phyloP scores from a whole-genome alignment of 2,113 vertebrate species.

The Syngnathus typhle region DNA sequence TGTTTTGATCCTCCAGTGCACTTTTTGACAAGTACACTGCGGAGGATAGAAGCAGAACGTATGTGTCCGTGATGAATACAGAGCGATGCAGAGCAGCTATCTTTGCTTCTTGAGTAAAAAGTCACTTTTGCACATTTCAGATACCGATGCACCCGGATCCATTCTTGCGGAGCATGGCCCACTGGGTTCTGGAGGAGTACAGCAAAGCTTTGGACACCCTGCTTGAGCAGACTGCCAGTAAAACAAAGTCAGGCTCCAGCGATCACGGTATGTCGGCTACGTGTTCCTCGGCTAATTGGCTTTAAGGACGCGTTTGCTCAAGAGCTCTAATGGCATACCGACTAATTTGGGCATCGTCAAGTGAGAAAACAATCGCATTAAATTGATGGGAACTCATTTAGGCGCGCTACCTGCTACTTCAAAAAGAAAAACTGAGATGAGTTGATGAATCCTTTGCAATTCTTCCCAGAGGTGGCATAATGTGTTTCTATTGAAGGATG shows the following conservation, averaged over 20 bases:
- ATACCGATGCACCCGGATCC: slow-evolving; percentile 77
- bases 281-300: not conserved
- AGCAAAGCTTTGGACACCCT: slow-evolving; percentile 85
- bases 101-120: not conserved
- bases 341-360: not conserved
- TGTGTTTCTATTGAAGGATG: not conserved
- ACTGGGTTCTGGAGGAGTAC: slow-evolving; percentile 95
- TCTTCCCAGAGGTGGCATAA: not conserved
- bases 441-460: not conserved
- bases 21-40: slow-evolving; percentile 1
- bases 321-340: not conserved
- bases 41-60: not conserved
- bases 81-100: not conserved
- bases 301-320: not conserved
- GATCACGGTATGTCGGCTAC: slow-evolving; percentile 28
- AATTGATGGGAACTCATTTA: not conserved
- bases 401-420: not conserved
- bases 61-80: not conserved
- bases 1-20: slow-evolving; percentile 1
- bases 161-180: slow-evolving; percentile 91
- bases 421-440: not conserved
- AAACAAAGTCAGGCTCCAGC: slow-evolving; percentile 12
- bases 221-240: slow-evolving; percentile 70
- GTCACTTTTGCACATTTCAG: slow-evolving; percentile 20
- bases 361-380: not conserved